Evolutionary conservation across 1,140 invertebrate species (phyloP).

Genomic region (Zophobas atratus): DNA sequence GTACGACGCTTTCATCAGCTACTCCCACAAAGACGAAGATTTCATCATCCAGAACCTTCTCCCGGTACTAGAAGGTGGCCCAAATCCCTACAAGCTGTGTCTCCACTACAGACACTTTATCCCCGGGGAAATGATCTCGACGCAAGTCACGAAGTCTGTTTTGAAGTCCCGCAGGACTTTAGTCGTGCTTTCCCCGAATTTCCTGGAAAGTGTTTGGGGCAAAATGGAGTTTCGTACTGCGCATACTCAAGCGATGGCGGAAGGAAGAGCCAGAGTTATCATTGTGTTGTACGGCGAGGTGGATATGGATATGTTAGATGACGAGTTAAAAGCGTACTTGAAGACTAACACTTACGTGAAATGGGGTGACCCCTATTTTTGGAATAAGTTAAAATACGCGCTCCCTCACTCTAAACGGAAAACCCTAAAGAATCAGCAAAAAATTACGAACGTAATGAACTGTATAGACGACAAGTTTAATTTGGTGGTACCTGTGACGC

Average conservation of each 20-base stretch:
- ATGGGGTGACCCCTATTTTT: constrained; percentile 89
- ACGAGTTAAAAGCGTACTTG: constrained; percentile 83
- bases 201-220: constrained; percentile 87
- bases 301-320: constrained; percentile 75
- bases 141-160: constrained; percentile 85
- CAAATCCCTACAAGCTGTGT: constrained; percentile 77
- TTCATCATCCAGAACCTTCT: constrained; percentile 81
- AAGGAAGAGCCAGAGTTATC: constrained; percentile 82
- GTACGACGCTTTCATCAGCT: constrained; percentile 91
- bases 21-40: constrained; percentile 84
- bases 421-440: not conserved
- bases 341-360: constrained; percentile 89
- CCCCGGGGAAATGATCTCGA: constrained; percentile 82
- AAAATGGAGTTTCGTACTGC: constrained; percentile 87
- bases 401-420: constrained; percentile 51
- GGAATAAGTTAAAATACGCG: constrained; percentile 84
- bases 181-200: constrained; percentile 85
- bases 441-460: constrained; percentile 13
- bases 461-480: constrained; percentile 46
- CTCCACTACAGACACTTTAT: constrained; percentile 87
- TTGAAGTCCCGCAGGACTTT: constrained; percentile 85
- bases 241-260: constrained; percentile 81
- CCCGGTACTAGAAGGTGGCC: constrained; percentile 75
- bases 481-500: constrained; percentile 11
- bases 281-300: constrained; percentile 85